Evolutionary conservation across 2,888 invertebrate genomes (phyloP), one percentile per base, ranked within the genome.

Genomic region (Sipunculus nudus): DNA sequence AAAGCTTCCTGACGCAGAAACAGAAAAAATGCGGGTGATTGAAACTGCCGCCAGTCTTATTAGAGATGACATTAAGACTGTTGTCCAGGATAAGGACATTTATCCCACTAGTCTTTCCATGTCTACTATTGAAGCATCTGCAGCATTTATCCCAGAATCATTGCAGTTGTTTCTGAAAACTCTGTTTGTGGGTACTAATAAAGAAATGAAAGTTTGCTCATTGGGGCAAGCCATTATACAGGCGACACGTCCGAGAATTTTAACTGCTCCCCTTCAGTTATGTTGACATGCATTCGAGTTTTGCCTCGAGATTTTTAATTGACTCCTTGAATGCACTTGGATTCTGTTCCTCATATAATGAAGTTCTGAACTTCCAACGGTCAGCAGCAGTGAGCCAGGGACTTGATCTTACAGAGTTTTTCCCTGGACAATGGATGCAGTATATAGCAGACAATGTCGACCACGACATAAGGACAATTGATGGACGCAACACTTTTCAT

Each of bases 211-310:
- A 57, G 16, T 63, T 3, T 57, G 59, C 10, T 61, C 69, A 38
- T 59, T 72, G 23, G 70, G 71, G 8, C 72, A 73, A 48, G 65
- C 72, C 21, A 63, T 72, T 21, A 57, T 67, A 43, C 71, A 71
- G 41, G 67, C 70, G 21, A 29, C 58, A 16, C 45, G 68, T 21
- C 72, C 72, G 31, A 53, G 61, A 50, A 32, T 39, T 10, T 26
- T 70, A 5, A 25, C 69, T 32, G 49, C 69, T 13, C 70, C 70
- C 26, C 41, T 72, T 8, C 67, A 69, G 41, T 5, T 71, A 10
- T 70, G 65, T 8, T 52, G n/a, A n/a, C n/a, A n/a, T n/a, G n/a
- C n/a, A n/a, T 71, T 5, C 66, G 59, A 13, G 59, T 71, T 1
- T 67, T 68, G 49, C n/a, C 68, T 26, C 71, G 68, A 65, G 53